phyloP scores from a whole-genome alignment of 1,140 invertebrate genomes.

The Dendroctonus valens region DNA sequence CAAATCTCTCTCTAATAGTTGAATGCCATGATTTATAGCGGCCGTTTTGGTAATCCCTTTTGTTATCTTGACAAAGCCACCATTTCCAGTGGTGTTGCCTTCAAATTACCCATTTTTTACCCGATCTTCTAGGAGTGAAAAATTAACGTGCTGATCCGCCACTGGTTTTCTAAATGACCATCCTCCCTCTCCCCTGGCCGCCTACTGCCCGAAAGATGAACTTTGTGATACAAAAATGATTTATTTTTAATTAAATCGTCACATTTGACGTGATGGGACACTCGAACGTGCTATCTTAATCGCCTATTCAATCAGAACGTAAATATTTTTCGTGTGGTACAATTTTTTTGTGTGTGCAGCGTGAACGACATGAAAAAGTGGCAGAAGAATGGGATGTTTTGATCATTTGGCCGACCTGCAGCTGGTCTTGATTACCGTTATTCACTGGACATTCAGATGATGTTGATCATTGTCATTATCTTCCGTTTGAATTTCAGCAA shows the following conservation, averaged over 20 bases:
- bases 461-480: too few relatives aligned
- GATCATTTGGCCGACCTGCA: too few relatives aligned
- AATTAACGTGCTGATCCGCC: not conserved
- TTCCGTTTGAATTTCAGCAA: too few relatives aligned
- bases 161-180: not conserved
- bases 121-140: not conserved
- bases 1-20: conserved; percentile 25
- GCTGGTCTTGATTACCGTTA: too few relatives aligned
- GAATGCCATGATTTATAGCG: conserved; percentile 24
- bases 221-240: conserved; percentile 19
- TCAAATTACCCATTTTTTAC: not conserved
- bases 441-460: too few relatives aligned
- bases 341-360: too few relatives aligned
- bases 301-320: conserved; percentile 14
- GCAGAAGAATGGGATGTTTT: too few relatives aligned
- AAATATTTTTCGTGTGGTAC: too few relatives aligned
- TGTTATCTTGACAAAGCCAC: conserved; percentile 4
- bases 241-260: conserved; percentile 29
- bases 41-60: conserved; percentile 11
- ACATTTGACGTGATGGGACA: conserved; percentile 27
- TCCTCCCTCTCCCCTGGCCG: not conserved
- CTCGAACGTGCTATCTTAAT: conserved; percentile 21
- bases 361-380: too few relatives aligned
- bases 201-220: conserved; percentile 11
- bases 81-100: not conserved